Evolutionary conservation across 1,140 invertebrate genomes (phyloP).

Genomic region (Trichomalopsis sarcophagae): DNA sequence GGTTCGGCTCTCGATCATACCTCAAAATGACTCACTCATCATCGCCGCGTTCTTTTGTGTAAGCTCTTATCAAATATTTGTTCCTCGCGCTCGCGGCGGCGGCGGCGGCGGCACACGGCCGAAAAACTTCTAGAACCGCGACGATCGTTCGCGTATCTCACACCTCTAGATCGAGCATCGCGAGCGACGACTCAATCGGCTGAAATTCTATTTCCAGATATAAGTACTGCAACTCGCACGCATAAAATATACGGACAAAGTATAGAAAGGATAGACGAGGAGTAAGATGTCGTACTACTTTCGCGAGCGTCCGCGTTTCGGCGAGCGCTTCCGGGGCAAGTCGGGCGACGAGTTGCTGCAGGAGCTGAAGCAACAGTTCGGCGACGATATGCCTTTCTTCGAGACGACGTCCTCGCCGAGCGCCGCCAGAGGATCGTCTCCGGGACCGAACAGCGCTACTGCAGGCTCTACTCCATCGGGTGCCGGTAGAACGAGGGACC

Average conservation of each 20-base stretch:
- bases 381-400: slow-evolving; percentile 69
- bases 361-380: slow-evolving; percentile 71
- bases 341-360: slow-evolving; percentile 70
- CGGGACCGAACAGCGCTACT: background rate
- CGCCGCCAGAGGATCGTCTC: slow-evolving; percentile 7
- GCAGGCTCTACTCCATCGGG: background rate
- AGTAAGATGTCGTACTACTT: slow-evolving; percentile 71
- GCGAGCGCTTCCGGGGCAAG: slow-evolving; percentile 69
- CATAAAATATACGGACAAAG: background rate
- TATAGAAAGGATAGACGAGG: background rate
- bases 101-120: background rate
- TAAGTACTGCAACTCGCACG: too few relatives aligned
- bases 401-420: slow-evolving; percentile 52
- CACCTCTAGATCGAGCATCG: background rate
- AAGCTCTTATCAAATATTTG: background rate
- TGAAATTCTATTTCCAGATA: background rate
- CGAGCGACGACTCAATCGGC: background rate
- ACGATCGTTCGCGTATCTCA: too few relatives aligned
- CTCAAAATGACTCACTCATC: background rate
- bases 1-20: background rate
- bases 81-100: background rate
- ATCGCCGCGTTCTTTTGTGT: background rate
- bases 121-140: background rate
- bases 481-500: slow-evolving; percentile 56
- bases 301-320: slow-evolving; percentile 70